These are phyloP conservation scores for Marronus borbonicus DNA, from an alignment of 2,888 invertebrate species.

Conservation along the genomic window DNA sequence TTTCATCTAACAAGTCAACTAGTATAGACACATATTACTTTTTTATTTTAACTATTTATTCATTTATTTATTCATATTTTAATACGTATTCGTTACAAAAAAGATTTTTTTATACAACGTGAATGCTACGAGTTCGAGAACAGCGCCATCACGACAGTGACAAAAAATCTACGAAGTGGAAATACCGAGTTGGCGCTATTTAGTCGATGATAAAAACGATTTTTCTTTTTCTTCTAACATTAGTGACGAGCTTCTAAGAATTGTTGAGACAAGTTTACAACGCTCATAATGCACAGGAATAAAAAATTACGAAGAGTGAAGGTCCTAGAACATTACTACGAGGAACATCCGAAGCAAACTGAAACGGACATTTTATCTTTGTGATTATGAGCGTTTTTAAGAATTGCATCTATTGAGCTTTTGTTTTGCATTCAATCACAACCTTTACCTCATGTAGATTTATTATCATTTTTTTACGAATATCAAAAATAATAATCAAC, in stretches of 20 bases:
- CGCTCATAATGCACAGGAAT: background rate
- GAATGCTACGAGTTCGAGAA: too few species aligned
- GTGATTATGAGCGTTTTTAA: background rate
- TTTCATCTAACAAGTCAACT: too few species aligned
- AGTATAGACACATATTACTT: too few species aligned
- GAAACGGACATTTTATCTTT: background rate
- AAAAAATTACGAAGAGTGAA: background rate
- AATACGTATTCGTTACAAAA: too few species aligned
- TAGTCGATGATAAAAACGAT: too few species aligned
- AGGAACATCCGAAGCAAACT: background rate
- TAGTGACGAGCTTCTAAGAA: background rate
- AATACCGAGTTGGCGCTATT: too few species aligned
- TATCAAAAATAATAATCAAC: background rate
- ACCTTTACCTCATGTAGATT: slow-evolving; percentile 1
- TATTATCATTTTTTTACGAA: background rate
- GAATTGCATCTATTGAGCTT: background rate
- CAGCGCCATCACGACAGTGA: too few species aligned
- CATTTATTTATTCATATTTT: too few species aligned
- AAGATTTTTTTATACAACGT: too few species aligned
- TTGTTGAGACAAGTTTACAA: background rate
- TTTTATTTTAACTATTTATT: too few species aligned
- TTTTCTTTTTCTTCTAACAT: too few species aligned
- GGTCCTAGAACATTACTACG: background rate
- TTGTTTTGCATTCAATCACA: slow-evolving; percentile 1
- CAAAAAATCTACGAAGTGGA: too few species aligned